These are phyloP conservation scores for Cyphomyrus discorhynchus DNA, from an alignment of 2,113 vertebrate genomes.

Conservation along the genomic window DNA sequence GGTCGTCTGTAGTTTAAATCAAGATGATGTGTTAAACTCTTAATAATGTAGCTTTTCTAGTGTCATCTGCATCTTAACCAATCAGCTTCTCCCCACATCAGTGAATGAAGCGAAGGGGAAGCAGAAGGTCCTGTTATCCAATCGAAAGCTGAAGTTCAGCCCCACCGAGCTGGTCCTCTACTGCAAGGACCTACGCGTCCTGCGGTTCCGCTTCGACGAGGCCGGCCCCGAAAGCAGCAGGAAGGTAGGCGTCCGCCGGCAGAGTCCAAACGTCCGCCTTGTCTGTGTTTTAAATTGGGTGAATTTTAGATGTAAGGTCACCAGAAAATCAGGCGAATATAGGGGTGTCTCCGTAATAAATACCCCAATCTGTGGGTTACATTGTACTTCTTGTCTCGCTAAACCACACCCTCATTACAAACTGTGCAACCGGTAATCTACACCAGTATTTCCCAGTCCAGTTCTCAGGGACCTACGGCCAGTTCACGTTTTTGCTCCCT, in stretches of 20 bases:
- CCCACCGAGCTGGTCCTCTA: slow-evolving; percentile 94
- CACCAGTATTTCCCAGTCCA: too few species aligned
- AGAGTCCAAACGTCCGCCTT: not conserved
- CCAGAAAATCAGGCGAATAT: not conserved
- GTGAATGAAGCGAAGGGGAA: slow-evolving; percentile 94
- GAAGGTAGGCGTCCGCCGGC: slow-evolving; percentile 67
- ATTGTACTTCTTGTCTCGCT: not conserved
- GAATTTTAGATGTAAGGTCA: not conserved
- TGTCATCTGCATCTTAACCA: not conserved
- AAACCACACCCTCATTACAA: not conserved
- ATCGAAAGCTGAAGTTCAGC: slow-evolving; percentile 95
- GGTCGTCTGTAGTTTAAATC: not conserved
- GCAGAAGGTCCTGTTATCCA: slow-evolving; percentile 86
- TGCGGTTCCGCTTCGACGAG: slow-evolving; percentile 91
- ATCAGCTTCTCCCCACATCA: slow-evolving; percentile 40
- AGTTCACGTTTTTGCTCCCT: too few species aligned
- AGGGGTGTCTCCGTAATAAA: not conserved
- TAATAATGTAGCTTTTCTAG: not conserved
- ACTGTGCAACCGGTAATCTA: not conserved
- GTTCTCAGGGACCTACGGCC: too few species aligned
- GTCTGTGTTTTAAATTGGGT: not conserved
- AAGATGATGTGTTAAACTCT: not conserved
- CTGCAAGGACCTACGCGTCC: slow-evolving; percentile 92
- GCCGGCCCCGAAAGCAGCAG: slow-evolving; percentile 88
- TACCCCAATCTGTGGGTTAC: not conserved